These are phyloP conservation scores for Ophioninae sp. DNA, from an alignment of 2,888 invertebrate species.

Conservation along the genomic window DNA sequence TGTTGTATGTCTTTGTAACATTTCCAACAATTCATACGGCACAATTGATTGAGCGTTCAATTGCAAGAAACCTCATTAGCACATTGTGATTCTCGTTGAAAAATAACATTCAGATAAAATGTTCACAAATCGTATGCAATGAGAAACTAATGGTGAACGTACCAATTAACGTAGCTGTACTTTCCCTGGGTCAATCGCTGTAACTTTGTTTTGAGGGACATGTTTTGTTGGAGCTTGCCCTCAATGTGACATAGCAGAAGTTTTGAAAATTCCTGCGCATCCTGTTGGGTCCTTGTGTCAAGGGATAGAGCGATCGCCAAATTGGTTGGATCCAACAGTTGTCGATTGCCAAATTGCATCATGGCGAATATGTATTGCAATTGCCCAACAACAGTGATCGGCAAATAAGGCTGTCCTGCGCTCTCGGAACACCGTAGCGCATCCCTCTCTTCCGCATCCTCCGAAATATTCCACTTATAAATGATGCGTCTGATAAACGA, in stretches of 20 bases:
- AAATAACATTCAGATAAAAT: no score
- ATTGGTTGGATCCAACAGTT: constrained; percentile 83
- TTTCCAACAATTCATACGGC: no score
- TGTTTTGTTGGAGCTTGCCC: constrained; percentile 80
- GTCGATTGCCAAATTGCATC: constrained; percentile 83
- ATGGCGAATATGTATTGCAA: constrained; percentile 84
- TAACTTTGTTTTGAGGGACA: constrained; percentile 73
- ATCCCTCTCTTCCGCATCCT: constrained; percentile 79
- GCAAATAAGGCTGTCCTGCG: constrained; percentile 75
- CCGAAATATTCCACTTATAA: constrained; percentile 82
- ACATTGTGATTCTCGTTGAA: not conserved
- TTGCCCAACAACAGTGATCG: constrained; percentile 82
- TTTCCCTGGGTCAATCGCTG: constrained; percentile 77
- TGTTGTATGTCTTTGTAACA: not conserved
- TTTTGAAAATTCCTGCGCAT: constrained; percentile 86
- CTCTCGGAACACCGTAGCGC: constrained; percentile 66
- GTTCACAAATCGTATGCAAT: not conserved
- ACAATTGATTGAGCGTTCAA: no score
- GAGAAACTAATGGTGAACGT: not conserved
- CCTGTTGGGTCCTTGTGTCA: constrained; percentile 84
- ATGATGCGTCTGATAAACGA: constrained; percentile 81
- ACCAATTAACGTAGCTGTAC: constrained; percentile 75
- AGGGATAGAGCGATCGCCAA: constrained; percentile 83
- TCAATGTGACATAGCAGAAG: constrained; percentile 84
- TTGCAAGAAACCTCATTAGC: no score